Evolutionary conservation across 2,888 invertebrate genomes (phyloP).

Genomic region (Brachyopa scutellaris): DNA sequence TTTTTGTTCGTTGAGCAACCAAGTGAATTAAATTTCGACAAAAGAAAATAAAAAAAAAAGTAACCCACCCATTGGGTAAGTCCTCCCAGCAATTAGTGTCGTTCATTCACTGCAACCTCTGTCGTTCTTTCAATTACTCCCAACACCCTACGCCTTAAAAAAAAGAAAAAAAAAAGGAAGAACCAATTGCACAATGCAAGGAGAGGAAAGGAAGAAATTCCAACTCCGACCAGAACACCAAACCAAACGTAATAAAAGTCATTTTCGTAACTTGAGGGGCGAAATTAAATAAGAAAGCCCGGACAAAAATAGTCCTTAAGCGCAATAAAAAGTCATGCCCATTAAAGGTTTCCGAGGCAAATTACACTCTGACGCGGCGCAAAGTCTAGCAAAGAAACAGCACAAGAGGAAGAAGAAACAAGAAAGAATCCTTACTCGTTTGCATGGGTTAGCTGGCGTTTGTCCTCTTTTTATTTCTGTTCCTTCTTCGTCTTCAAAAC

Average conservation of each 20-base stretch:
- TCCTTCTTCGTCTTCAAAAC: neutral
- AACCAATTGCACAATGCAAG: constrained; percentile 38
- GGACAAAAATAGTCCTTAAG: constrained; percentile 67
- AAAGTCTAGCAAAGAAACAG: neutral
- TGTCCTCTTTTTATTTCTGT: neutral
- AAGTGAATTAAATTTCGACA: constrained; percentile 60
- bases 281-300: constrained; percentile 69
- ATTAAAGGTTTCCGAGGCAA: constrained; percentile 63
- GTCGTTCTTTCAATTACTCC: neutral
- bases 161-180: too few relatives aligned
- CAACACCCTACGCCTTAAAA: neutral
- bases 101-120: constrained; percentile 45
- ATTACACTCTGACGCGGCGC: constrained; percentile 45
- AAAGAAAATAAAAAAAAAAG: too few relatives aligned
- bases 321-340: constrained; percentile 52
- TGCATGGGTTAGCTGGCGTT: constrained; percentile 1
- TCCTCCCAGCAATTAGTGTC: constrained; percentile 66
- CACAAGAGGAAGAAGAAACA: neutral
- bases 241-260: constrained; percentile 68
- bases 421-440: constrained; percentile 11
- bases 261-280: constrained; percentile 58
- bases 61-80: constrained; percentile 43
- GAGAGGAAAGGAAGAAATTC: neutral
- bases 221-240: constrained; percentile 19
- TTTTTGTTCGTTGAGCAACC: neutral